Evolutionary conservation across 2,888 invertebrate species (phyloP).

Genomic region (Gnatocerus cornutus): DNA sequence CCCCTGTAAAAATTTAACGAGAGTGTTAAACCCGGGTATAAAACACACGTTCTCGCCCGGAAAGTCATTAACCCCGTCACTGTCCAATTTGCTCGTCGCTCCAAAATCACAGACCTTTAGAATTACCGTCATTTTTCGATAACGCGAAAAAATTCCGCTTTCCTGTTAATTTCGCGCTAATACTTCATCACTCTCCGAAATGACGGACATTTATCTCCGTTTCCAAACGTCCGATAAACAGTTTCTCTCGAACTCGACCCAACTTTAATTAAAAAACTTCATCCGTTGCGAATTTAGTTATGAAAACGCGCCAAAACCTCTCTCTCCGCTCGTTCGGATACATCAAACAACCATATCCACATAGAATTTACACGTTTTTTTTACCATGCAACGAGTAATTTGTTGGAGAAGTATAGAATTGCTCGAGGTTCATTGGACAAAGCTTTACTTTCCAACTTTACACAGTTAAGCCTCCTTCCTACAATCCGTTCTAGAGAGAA

Average conservation of each 20-base stretch:
- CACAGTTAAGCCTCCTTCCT: constrained; percentile 9
- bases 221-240: constrained; percentile 4
- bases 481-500: too few relatives aligned
- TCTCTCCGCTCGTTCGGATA: neutral
- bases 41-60: too few relatives aligned
- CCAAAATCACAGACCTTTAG: too few relatives aligned
- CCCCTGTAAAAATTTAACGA: too few relatives aligned
- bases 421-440: neutral
- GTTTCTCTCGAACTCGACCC: neutral
- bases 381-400: constrained; percentile 12
- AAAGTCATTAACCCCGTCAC: too few relatives aligned
- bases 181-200: neutral
- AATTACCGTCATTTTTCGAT: too few relatives aligned
- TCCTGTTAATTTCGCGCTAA: constrained; percentile 8
- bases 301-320: neutral
- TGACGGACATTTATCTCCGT: constrained; percentile 3
- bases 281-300: constrained; percentile 4
- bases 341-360: constrained; percentile 30
- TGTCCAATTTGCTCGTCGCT: too few relatives aligned
- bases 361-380: constrained; percentile 14
- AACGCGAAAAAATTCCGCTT: neutral
- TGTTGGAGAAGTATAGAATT: neutral
- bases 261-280: constrained; percentile 30
- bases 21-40: too few relatives aligned
- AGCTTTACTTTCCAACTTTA: constrained; percentile 14